These are phyloP conservation scores for Coracopsis vasa DNA, from an alignment of 2,113 vertebrate species.

Conservation along the genomic window DNA sequence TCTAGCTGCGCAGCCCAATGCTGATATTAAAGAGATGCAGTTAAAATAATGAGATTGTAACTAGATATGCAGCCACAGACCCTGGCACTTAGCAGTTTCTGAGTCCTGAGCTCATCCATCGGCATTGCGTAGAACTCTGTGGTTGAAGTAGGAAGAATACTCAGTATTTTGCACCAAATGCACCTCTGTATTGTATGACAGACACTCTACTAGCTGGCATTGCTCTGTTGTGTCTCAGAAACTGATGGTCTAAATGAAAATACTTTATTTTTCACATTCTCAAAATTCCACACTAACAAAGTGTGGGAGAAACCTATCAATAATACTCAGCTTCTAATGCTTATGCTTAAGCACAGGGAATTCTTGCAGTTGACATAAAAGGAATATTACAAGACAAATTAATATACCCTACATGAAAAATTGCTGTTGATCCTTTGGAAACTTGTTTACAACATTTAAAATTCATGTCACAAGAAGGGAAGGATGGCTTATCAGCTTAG, in stretches of 20 bases:
- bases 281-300: background rate
- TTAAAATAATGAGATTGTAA: background rate
- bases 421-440: background rate
- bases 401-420: slow-evolving; percentile 61
- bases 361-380: slow-evolving; percentile 60
- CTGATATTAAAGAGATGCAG: background rate
- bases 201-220: background rate
- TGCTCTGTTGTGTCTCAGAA: background rate
- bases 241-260: background rate
- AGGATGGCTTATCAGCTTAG: slow-evolving; percentile 1
- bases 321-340: slow-evolving; percentile 25
- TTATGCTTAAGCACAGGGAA: slow-evolving; percentile 60
- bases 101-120: background rate
- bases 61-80: background rate
- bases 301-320: background rate
- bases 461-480: slow-evolving; percentile 2
- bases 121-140: background rate
- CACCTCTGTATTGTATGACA: background rate
- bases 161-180: background rate
- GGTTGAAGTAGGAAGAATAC: background rate
- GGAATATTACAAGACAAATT: slow-evolving; percentile 63
- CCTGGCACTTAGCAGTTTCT: background rate
- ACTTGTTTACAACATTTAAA: slow-evolving; percentile 30
- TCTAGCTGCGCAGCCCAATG: background rate
- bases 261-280: background rate